Conservation (phyloP, 2,888 invertebrate genomes). For the Catocala nupta region DNA sequence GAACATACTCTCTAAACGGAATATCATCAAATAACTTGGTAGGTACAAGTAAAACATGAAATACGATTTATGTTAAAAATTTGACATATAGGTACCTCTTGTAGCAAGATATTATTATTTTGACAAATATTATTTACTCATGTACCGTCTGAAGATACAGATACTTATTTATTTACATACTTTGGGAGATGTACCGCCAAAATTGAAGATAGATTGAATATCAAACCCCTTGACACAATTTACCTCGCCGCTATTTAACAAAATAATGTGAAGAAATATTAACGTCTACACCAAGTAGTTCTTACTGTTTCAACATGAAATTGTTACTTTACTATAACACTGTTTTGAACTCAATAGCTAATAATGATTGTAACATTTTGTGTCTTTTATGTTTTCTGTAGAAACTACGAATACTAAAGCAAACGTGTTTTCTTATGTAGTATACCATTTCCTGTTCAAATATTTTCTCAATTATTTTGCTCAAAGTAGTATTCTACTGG, state of each 20-base stretch:
- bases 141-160: slow-evolving; percentile 26
- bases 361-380: too few relatives aligned
- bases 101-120: slow-evolving; percentile 23
- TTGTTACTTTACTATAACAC: too few relatives aligned
- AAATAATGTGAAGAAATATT: slow-evolving; percentile 7
- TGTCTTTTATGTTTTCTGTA: neutral
- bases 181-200: slow-evolving; percentile 39
- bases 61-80: slow-evolving; percentile 13
- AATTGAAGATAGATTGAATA: slow-evolving; percentile 58
- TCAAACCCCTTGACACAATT: slow-evolving; percentile 47
- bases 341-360: too few relatives aligned
- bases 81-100: slow-evolving; percentile 8
- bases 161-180: slow-evolving; percentile 39
- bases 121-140: slow-evolving; percentile 37
- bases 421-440: neutral
- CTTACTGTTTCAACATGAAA: too few relatives aligned
- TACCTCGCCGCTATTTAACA: slow-evolving; percentile 41
- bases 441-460: neutral
- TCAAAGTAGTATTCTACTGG: neutral
- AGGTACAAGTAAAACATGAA: slow-evolving; percentile 7
- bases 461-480: neutral
- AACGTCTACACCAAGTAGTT: too few relatives aligned
- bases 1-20: slow-evolving; percentile 8
- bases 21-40: slow-evolving; percentile 12
- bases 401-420: neutral